Percentiles rank a stretch among this genome's conserved stretches.
These are phyloP conservation scores for Falco cherrug DNA, from an alignment of 2,797 vertebrate genomes.

Conservation along the genomic window DNA sequence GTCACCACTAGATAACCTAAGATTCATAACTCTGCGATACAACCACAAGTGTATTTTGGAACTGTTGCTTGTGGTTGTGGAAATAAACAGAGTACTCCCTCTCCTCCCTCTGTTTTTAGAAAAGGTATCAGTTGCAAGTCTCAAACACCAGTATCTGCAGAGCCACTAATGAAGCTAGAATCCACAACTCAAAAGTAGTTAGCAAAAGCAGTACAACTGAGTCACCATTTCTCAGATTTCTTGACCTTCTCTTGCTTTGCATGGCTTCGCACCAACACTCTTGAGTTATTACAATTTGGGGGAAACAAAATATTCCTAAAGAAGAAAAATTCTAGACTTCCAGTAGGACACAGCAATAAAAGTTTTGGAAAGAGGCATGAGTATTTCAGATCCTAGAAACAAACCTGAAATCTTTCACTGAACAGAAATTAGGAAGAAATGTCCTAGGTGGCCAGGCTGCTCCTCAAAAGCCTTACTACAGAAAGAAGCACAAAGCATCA, in stretches of 20 bases:
- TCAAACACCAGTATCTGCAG: background rate
- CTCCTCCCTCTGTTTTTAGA: slow-evolving; percentile 15
- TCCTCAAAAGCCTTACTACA: background rate
- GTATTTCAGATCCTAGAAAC: background rate
- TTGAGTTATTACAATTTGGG: background rate
- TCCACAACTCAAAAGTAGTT: background rate
- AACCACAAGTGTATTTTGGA: slow-evolving; percentile 54
- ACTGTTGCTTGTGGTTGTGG: slow-evolving; percentile 25
- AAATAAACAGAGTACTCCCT: slow-evolving; percentile 19
- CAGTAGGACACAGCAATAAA: background rate
- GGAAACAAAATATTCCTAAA: background rate
- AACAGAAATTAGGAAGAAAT: background rate
- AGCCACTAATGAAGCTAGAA: background rate
- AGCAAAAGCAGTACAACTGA: background rate
- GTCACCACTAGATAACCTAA: slow-evolving; percentile 29
- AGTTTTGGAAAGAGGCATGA: background rate
- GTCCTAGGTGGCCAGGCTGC: background rate
- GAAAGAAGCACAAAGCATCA: background rate
- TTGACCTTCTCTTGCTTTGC: background rate
- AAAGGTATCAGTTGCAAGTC: slow-evolving; percentile 44
- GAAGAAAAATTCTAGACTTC: background rate
- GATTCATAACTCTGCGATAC: slow-evolving; percentile 33
- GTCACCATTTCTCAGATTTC: background rate
- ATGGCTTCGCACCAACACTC: background rate
- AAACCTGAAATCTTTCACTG: background rate